Base-by-base conservation (phyloP, 2,797 vertebrate species). In the Cryptoprocta ferox region DNA sequence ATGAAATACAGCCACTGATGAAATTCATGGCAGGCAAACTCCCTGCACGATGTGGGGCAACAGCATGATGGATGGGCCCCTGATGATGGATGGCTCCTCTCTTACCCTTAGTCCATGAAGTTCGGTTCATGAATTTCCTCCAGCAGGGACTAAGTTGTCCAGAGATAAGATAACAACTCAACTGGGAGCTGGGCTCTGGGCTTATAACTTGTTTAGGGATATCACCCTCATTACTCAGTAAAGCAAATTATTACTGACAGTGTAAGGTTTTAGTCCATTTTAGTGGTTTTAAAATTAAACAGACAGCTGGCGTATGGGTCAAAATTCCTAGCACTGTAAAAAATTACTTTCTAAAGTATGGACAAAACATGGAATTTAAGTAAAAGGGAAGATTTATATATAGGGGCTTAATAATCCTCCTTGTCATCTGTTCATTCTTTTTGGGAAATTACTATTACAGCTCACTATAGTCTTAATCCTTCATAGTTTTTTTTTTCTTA, bases 371-470 rank as follows among this genome's bases (percentile, higher is more conserved):
- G 30, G 30, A 95, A 90, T 92, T 93, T 89, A 96, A 94, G 32
- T 79, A 91, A 92, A 94, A 90, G 71, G 30, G 48, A 94, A 91
- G 85, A 92, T 82, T 92, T 89, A 83, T 91, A 91, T 37, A 95
- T 14, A 96, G 81, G 96, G 82, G 16, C 30, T 92, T 96, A 96
- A 89, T 97, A 96, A 96, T 91, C 73, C 78, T 91, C n/a, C 48
- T 96, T 96, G 86, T 94, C 89, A 96, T 89, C 37, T 91, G 86
- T 80, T 97, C 19, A 0, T 92, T 95, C 71, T 86, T 95, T 91
- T 2, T 0, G 83, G 85, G 66, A 94, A 96, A 91, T 93, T 85
- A 59, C 70, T 83, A 50, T 59, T 71, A 85, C 4, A 68, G 50
- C 16, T 89, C 59, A 78, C 59, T 88, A 53, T 89, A 86, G 91